Evolutionary conservation across 2,797 vertebrate genomes (phyloP).

Genomic region (Buphagus erythrorhynchus): DNA sequence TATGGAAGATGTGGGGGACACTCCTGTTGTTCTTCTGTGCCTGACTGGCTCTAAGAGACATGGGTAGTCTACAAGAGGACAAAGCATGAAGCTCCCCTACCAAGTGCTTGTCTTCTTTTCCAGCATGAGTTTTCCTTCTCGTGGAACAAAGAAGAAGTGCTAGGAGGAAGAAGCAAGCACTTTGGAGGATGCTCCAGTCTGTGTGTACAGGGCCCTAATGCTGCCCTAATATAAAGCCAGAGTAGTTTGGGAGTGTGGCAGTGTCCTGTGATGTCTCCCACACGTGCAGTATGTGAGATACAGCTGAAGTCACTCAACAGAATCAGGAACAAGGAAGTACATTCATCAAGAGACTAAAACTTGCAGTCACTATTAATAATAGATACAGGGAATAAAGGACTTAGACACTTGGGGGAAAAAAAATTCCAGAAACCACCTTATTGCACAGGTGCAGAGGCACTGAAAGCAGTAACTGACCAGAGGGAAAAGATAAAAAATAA

Average conservation of each 20-base stretch:
- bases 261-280: neutral
- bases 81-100: neutral
- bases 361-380: neutral
- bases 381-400: neutral
- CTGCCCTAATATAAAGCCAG: neutral
- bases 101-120: neutral
- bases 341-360: neutral
- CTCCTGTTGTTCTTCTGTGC: neutral
- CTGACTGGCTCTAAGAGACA: neutral
- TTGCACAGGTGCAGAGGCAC: neutral
- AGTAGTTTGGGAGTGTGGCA: neutral
- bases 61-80: neutral
- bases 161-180: neutral
- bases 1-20: rapidly evolving
- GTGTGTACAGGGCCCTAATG: neutral
- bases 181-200: neutral
- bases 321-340: neutral
- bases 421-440: neutral
- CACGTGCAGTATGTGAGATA: neutral
- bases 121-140: neutral
- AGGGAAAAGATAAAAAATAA: neutral
- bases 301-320: neutral
- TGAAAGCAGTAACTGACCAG: neutral
- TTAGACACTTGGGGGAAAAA: neutral
- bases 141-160: neutral